Base-by-base conservation (phyloP, 2,797 vertebrate species). In the Poeciliopsis turneri region DNA sequence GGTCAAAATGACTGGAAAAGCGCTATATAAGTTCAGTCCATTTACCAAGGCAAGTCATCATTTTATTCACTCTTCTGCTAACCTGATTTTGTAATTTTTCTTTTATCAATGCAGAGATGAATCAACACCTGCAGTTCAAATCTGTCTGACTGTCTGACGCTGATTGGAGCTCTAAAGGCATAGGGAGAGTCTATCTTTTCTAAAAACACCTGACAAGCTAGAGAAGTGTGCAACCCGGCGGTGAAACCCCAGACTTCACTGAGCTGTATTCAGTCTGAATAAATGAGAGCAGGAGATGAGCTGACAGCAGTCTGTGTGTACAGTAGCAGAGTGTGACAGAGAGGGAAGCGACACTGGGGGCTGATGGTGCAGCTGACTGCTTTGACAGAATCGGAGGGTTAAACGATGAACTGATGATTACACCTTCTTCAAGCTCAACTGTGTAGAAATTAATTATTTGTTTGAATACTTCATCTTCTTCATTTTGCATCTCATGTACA, bases 11-110 rank as follows among this genome's bases (percentile, higher is more conserved):
- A n/a, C n/a, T n/a, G n/a, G n/a, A n/a, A n/a, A n/a, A n/a, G n/a
- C n/a, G n/a, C n/a, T n/a, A n/a, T n/a, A n/a, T n/a, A n/a, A n/a
- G n/a, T n/a, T n/a, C n/a, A n/a, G n/a, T n/a, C n/a, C n/a, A n/a
- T n/a, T n/a, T n/a, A n/a, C 87, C 91, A 94, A 93, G 93, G 92
- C 86, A 92, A 93, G 88, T 73, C 81, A 0, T 61, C 18, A 25
- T 87, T 85, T 91, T 1, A 49, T 86, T 80, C 20, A 57, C 70
- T 76, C 70, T 12, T 4, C 28, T 30, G 3, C 13, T 30, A 61
- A 59, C 12, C 4, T 6, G 2, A 51, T 51, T 20, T 49, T 6
- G 2, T 13, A 13, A 3, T 59, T 53, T 30, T 7, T 59, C 30
- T 7, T 30, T 30, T 5, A 61, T 15, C 30, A 33, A 33, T 5